Conservation (phyloP, 1,140 invertebrate genomes). For the Littorina saxatilis region DNA sequence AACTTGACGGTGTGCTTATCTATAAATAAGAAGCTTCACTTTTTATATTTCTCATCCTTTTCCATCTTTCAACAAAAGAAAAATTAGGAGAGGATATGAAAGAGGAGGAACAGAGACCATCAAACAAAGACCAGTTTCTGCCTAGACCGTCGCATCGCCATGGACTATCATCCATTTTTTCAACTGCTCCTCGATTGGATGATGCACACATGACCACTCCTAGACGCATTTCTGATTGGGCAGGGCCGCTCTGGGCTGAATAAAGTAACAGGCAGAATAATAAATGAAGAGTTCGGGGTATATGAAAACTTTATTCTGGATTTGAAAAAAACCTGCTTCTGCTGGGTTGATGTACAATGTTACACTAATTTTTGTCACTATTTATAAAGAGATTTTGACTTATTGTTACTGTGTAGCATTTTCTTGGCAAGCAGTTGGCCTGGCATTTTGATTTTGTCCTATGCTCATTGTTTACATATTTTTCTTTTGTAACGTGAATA, state of each 20-base stretch:
- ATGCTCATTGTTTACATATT: not conserved
- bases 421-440: not conserved
- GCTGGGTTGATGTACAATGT: not conserved
- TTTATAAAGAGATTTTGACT: not conserved
- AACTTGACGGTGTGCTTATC: not conserved
- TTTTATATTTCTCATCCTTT: not conserved
- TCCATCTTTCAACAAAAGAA: not conserved
- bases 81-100: not conserved
- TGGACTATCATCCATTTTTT: not conserved
- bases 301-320: not conserved
- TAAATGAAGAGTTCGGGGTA: not conserved
- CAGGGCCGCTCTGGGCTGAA: not conserved
- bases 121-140: no score
- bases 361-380: not conserved
- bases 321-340: not conserved
- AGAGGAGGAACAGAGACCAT: not conserved
- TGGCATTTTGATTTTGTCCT: not conserved
- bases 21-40: not conserved
- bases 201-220: not conserved
- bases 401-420: not conserved
- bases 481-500: not conserved
- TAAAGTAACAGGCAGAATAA: not conserved
- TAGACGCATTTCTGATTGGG: slow-evolving; percentile 20
- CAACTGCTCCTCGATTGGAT: not conserved
- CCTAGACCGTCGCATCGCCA: not conserved